phyloP scores from a whole-genome alignment of 2,888 invertebrate genomes.

The Leptura quadrifasciata region DNA sequence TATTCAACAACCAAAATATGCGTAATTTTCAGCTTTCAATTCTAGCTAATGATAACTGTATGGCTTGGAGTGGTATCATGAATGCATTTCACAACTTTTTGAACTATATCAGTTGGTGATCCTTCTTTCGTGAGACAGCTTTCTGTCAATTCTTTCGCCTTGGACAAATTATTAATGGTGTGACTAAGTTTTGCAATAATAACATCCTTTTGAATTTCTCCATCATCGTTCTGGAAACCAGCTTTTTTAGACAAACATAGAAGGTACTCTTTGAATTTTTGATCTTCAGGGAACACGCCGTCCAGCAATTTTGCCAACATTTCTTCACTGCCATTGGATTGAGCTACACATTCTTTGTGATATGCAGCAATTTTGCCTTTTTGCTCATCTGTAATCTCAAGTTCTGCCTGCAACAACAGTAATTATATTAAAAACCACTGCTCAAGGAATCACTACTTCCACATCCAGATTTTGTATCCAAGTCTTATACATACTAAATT shows the following conservation, averaged over 20 bases:
- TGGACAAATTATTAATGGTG: slow-evolving; percentile 27
- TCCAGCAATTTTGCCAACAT: slow-evolving; percentile 36
- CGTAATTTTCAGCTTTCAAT: neutral
- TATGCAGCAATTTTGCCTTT: slow-evolving; percentile 54
- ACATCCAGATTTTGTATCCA: too few species aligned
- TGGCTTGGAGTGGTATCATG: neutral
- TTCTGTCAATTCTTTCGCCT: slow-evolving; percentile 15
- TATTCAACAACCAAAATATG: too few species aligned
- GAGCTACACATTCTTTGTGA: slow-evolving; percentile 54
- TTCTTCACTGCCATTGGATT: slow-evolving; percentile 48
- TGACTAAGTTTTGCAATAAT: slow-evolving; percentile 52
- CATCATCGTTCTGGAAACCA: slow-evolving; percentile 60
- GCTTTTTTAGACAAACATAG: slow-evolving; percentile 58
- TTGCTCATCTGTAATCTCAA: slow-evolving; percentile 57
- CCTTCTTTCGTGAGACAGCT: slow-evolving; percentile 8
- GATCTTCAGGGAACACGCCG: slow-evolving; percentile 56
- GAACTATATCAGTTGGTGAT: slow-evolving; percentile 17
- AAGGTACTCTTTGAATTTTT: slow-evolving; percentile 55
- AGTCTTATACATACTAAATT: too few species aligned
- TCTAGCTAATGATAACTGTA: neutral
- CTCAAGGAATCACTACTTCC: too few species aligned
- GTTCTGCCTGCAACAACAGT: slow-evolving; percentile 23
- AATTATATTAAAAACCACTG: neutral
- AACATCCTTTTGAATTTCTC: slow-evolving; percentile 53
- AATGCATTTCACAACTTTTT: slow-evolving; percentile 28